Conservation (phyloP, 2,113 vertebrate genomes). For the Aptenodytes patagonicus region DNA sequence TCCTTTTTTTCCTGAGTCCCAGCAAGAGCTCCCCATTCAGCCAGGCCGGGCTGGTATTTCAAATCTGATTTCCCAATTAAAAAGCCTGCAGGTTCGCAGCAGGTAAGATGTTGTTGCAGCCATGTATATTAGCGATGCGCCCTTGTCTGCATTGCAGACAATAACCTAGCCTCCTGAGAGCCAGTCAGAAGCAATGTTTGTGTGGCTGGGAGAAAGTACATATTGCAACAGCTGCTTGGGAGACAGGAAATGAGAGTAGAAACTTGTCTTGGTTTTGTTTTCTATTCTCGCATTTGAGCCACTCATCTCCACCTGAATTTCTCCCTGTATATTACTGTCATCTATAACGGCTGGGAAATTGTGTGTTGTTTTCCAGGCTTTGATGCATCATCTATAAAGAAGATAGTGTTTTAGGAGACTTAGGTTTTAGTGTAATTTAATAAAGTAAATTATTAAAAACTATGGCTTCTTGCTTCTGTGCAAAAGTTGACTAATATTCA, state of each 20-base stretch:
- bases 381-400: neutral
- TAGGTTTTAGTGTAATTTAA: neutral
- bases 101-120: neutral
- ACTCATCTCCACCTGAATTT: neutral
- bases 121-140: neutral
- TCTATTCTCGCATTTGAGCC: accelerated
- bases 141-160: neutral
- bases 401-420: neutral
- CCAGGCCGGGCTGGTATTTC: neutral
- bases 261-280: neutral
- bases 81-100: neutral
- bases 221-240: neutral
- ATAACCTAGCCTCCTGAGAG: neutral
- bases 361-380: neutral
- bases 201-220: neutral
- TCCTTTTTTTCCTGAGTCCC: no score
- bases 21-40: no score
- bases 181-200: neutral
- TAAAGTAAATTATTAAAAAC: neutral
- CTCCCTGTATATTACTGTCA: neutral
- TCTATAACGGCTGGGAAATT: neutral
- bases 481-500: neutral
- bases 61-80: neutral
- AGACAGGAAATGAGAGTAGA: neutral
- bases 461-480: neutral